A percentile compares a stretch with the other conserved stretches of the same genome.
Evolutionary conservation across 2,888 invertebrate species (phyloP).

Genomic region (Meteorus cinctellus): DNA sequence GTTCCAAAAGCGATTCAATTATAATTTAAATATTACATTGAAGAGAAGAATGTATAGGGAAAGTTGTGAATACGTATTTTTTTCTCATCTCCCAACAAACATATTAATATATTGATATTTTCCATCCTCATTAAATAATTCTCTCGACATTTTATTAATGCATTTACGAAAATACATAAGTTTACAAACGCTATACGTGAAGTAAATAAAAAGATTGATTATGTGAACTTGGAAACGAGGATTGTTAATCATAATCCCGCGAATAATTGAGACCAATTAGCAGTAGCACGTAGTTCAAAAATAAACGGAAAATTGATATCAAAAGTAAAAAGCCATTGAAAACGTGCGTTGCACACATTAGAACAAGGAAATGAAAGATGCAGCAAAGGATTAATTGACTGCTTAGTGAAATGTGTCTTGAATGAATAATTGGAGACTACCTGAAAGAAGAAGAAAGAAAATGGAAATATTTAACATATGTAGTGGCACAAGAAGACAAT

Average conservation of each 20-base stretch:
- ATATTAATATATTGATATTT: slow-evolving; percentile 34
- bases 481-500: slow-evolving; percentile 26
- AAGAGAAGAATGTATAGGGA: not conserved
- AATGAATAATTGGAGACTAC: slow-evolving; percentile 6
- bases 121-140: slow-evolving; percentile 37
- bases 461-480: slow-evolving; percentile 2
- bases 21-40: not conserved
- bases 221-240: slow-evolving; percentile 5
- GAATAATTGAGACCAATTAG: not conserved
- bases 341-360: slow-evolving; percentile 19
- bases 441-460: slow-evolving; percentile 23
- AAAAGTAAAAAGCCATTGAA: not conserved
- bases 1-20: not conserved
- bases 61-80: not conserved
- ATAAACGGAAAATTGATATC: not conserved
- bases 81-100: not conserved
- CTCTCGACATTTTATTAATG: slow-evolving; percentile 64
- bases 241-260: slow-evolving; percentile 4
- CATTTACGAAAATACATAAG: slow-evolving; percentile 70
- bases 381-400: not conserved
- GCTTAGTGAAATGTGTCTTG: slow-evolving; percentile 4
- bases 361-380: slow-evolving; percentile 20
- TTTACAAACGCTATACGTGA: slow-evolving; percentile 62
- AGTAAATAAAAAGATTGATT: slow-evolving; percentile 7
- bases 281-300: not conserved